A percentile compares a stretch with the other conserved stretches of the same genome.
Conservation (phyloP, 2,797 vertebrate species). For the Oreochromis mossambicus region DNA sequence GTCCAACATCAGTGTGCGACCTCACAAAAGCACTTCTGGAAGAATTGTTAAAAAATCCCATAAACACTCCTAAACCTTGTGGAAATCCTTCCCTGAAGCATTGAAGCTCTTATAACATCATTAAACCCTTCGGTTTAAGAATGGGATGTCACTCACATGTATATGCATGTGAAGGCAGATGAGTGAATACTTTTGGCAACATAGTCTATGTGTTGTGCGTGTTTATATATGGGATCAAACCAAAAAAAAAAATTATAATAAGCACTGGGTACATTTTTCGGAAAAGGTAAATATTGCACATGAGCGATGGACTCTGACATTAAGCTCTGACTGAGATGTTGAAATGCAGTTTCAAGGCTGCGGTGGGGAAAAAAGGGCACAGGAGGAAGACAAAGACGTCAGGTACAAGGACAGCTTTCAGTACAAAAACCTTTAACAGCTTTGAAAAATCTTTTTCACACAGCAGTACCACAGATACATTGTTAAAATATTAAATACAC, state of each 20-base stretch:
- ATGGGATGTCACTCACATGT: background rate
- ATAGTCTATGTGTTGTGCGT: background rate
- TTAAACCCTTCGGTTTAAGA: background rate
- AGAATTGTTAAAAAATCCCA: background rate
- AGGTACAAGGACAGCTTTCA: background rate
- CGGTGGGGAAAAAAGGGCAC: background rate
- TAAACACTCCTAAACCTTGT: background rate
- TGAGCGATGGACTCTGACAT: background rate
- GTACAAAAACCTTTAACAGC: background rate
- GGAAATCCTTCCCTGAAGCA: background rate
- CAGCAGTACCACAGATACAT: background rate
- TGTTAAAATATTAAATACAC: background rate
- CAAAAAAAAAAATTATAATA: background rate
- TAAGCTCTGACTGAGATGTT: background rate
- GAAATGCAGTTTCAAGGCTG: slow-evolving; percentile 2
- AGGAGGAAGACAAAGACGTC: background rate
- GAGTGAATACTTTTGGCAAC: background rate
- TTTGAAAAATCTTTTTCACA: background rate
- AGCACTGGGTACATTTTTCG: background rate
- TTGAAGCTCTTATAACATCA: background rate
- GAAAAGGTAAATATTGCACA: background rate
- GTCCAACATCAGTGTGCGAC: background rate
- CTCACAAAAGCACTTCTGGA: background rate
- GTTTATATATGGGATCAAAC: background rate
- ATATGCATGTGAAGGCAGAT: background rate